Percentiles rank a stretch among this genome's conserved stretches.
These are phyloP conservation scores for Cosmia trapezina DNA, from an alignment of 2,888 invertebrate species.

Conservation along the genomic window DNA sequence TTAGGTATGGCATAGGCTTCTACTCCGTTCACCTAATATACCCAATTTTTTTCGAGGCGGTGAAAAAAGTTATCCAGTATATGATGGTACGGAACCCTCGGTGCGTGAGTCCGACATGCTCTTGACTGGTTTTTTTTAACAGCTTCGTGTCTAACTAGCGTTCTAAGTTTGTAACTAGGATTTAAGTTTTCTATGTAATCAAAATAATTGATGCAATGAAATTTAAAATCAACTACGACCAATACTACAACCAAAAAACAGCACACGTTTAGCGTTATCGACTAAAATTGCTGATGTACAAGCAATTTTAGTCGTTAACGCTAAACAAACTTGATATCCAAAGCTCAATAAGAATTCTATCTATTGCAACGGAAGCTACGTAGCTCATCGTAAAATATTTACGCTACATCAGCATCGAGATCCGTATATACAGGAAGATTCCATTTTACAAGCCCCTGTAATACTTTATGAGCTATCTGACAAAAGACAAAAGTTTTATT, in stretches of 20 bases:
- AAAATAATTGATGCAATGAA: not conserved
- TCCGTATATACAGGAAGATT: conserved; percentile 36
- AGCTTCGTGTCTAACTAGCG: not conserved
- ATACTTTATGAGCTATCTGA: conserved; percentile 52
- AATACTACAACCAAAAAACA: too few species aligned
- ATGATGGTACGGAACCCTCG: too few species aligned
- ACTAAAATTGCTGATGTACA: too few species aligned
- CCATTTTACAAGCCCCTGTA: conserved; percentile 44
- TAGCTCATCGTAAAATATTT: conserved; percentile 57
- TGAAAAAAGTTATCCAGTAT: too few species aligned
- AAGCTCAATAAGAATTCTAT: conserved; percentile 44
- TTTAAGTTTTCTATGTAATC: not conserved
- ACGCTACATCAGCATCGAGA: conserved; percentile 44
- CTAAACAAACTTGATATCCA: conserved; percentile 36
- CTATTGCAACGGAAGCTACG: conserved; percentile 35
- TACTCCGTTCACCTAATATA: too few species aligned
- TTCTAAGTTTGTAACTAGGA: not conserved
- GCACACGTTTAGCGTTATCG: too few species aligned
- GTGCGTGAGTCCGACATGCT: too few species aligned
- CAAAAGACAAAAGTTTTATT: conserved; percentile 42
- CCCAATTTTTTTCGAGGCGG: too few species aligned
- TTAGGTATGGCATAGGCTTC: too few species aligned
- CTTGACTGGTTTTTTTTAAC: not conserved
- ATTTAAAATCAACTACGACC: not conserved
- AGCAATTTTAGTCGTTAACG: conserved; percentile 36